Base-by-base conservation (phyloP, 2,888 invertebrate genomes). In the Monopis laevigella region DNA sequence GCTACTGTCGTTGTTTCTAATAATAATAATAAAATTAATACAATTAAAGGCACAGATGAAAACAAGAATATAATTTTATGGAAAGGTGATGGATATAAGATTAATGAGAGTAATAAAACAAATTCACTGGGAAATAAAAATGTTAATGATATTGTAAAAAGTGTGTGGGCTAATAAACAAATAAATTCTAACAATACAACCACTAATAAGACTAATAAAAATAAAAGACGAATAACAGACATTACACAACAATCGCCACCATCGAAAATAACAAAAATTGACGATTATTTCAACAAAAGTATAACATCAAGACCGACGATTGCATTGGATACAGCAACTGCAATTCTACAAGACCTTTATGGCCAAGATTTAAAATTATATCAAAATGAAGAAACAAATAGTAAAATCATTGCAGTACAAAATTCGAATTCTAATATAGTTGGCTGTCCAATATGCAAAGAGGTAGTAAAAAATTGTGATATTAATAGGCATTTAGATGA, bases 401-500 rank as follows among this genome's bases (percentile, higher is more conserved):
- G 54, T 2, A 70, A 65, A 53, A 46, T 67, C 14, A 53, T 60
- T 45, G 62, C 62, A 28, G 52, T 62, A 11, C 41, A 39, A 24
- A 36, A 46, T 28, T 45, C 48, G 19, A 51, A 55, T 28, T 26
- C 40, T 7, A 45, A 56, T 13, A 46, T 58, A 44, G 68, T 80
- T 2, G 54, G 68, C 24, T 86, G 86, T 56, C 84, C 84, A 6
- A 58, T 82, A 41, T 86, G 86, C 54, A 62, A 59, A 45, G 36
- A 42, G 7, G 58, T 62, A 51, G 51, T 83, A 18, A 51, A 50
- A 28, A 55, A 51, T 44, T 50, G 50, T 34, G 50, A 60, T 45
- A 77, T 84, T 45, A 80, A 83, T 47, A 52, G 43, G 34, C 82
- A 82, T 54, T 50, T 81, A 50, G 77, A 81, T 56, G 71, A 73